Percentiles rank a stretch among this genome's conserved stretches.
These are phyloP conservation scores for Sebastes glaucus DNA, from an alignment of 2,797 vertebrate species.

Conservation along the genomic window DNA sequence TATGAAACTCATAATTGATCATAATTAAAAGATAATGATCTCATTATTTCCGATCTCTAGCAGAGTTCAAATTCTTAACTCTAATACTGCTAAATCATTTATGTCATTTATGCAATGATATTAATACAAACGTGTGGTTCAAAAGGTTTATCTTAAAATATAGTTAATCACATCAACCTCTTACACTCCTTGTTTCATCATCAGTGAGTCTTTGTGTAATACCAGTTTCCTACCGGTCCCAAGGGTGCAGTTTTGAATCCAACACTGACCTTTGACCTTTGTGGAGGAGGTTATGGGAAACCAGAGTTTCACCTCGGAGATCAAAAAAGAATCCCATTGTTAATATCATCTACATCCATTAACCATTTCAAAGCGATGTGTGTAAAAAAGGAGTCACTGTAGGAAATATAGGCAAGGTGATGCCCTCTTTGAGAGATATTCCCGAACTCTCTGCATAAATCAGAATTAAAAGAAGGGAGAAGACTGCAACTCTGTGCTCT, in stretches of 20 bases:
- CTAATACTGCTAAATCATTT: neutral
- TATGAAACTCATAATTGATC: neutral
- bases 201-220: neutral
- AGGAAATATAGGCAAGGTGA: conserved; percentile 12
- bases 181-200: neutral
- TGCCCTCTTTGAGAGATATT: conserved; percentile 25
- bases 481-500: neutral
- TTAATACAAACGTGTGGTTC: neutral
- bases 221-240: conserved; percentile 2
- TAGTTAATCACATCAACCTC: neutral
- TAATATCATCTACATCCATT: conserved; percentile 34
- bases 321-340: conserved; percentile 25
- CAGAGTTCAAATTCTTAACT: neutral
- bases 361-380: conserved; percentile 26
- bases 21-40: neutral
- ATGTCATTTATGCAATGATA: neutral
- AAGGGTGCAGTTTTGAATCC: conserved; percentile 5
- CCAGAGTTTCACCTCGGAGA: conserved; percentile 21
- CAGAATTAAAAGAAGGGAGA: conserved; percentile 29
- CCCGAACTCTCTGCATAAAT: conserved; percentile 41
- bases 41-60: neutral
- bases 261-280: conserved; percentile 30
- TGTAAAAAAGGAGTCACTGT: neutral
- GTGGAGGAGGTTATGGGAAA: conserved; percentile 17
- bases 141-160: neutral